Percentiles rank a stretch among this genome's conserved stretches.
Conservation (phyloP, 2,888 invertebrate species). For the Hesperia comma region DNA sequence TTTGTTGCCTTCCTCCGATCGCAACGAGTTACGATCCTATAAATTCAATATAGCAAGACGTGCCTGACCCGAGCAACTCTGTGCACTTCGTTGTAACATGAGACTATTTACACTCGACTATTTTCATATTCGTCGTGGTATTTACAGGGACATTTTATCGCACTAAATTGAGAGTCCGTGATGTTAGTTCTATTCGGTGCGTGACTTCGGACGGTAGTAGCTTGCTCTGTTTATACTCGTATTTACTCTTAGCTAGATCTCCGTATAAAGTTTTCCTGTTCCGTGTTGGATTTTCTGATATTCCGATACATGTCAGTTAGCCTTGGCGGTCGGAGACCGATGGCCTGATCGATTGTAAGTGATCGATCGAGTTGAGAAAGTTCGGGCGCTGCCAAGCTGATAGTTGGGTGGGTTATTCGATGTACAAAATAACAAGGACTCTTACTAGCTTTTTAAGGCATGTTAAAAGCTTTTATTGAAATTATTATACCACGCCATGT, state of each 20-base stretch:
- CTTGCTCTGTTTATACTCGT: slow-evolving; percentile 39
- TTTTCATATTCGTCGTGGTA: slow-evolving; percentile 49
- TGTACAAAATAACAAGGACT: too few species aligned
- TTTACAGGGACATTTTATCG: slow-evolving; percentile 48
- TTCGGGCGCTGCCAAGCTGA: too few species aligned
- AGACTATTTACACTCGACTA: slow-evolving; percentile 52
- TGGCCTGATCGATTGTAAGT: too few species aligned
- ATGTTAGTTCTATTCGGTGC: slow-evolving; percentile 45
- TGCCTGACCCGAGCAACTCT: slow-evolving; percentile 71
- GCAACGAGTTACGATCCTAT: slow-evolving; percentile 79
- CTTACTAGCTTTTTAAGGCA: too few species aligned
- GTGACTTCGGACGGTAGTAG: slow-evolving; percentile 47
- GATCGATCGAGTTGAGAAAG: too few species aligned
- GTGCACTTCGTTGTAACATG: slow-evolving; percentile 49
- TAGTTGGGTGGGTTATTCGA: too few species aligned
- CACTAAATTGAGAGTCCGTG: slow-evolving; percentile 46
- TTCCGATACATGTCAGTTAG: slow-evolving; percentile 8
- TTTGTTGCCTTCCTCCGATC: slow-evolving; percentile 71
- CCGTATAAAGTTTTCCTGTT: slow-evolving; percentile 28
- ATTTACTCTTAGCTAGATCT: slow-evolving; percentile 35
- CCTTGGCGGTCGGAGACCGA: neutral
- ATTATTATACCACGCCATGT: too few species aligned
- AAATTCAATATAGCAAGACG: slow-evolving; percentile 77
- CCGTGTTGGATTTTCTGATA: slow-evolving; percentile 13
- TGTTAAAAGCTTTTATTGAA: too few species aligned